phyloP scores from a whole-genome alignment of 2,888 invertebrate genomes.

The Polydrusus cervinus region DNA sequence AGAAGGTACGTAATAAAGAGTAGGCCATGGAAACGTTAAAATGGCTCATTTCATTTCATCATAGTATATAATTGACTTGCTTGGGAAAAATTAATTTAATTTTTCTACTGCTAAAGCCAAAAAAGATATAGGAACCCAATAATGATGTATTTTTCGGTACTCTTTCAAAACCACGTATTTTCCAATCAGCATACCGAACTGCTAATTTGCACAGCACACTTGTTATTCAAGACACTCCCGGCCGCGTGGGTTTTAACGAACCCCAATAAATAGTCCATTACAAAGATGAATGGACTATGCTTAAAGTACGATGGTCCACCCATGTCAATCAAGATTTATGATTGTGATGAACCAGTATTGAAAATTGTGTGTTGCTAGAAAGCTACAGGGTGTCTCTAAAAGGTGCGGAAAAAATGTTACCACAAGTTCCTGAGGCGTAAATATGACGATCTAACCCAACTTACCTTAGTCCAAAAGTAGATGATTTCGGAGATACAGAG shows the following conservation, averaged over 20 bases:
- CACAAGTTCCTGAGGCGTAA: too few relatives aligned
- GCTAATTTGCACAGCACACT: constrained; percentile 10
- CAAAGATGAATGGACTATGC: constrained; percentile 1
- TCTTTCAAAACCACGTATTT: background rate
- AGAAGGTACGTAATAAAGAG: too few relatives aligned
- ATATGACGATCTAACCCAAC: too few relatives aligned
- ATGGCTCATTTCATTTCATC: too few relatives aligned
- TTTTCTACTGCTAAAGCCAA: too few relatives aligned
- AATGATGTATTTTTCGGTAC: background rate
- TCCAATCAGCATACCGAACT: background rate
- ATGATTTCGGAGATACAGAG: too few relatives aligned
- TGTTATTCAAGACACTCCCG: background rate
- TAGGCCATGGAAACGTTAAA: too few relatives aligned
- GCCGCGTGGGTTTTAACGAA: constrained; percentile 17
- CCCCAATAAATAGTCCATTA: constrained; percentile 22
- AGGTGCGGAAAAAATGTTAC: too few relatives aligned
- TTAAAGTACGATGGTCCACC: constrained; percentile 6
- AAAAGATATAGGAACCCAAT: background rate
- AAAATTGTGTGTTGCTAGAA: background rate
- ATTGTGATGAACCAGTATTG: background rate
- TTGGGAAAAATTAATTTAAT: too few relatives aligned
- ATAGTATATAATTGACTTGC: too few relatives aligned
- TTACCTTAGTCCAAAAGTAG: too few relatives aligned
- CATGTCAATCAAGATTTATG: constrained; percentile 5
- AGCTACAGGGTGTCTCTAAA: too few relatives aligned